These are phyloP conservation scores for Hybognathus amarus DNA, from an alignment of 2,797 vertebrate species.

Conservation along the genomic window DNA sequence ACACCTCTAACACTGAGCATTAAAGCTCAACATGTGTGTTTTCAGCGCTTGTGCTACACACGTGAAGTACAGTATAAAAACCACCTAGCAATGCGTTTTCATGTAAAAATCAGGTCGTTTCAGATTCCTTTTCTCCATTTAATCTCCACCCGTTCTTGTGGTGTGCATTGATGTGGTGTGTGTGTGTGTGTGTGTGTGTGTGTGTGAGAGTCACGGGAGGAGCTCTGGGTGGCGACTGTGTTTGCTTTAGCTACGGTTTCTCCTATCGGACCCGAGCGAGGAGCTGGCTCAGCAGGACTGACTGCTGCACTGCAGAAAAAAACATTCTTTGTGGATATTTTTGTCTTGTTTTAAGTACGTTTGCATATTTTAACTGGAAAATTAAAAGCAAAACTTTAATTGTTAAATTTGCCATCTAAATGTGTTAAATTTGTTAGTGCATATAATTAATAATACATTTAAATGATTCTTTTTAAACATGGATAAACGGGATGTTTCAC, in stretches of 20 bases:
- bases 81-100: no score
- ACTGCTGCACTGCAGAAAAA: not conserved
- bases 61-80: not conserved
- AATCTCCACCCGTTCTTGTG: slow-evolving; percentile 16
- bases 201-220: not conserved
- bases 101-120: not conserved
- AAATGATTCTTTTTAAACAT: no score
- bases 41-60: not conserved
- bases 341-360: not conserved
- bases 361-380: not conserved
- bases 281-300: slow-evolving; percentile 75
- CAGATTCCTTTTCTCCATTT: not conserved
- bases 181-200: no score
- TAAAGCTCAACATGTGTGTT: not conserved
- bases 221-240: slow-evolving; percentile 58
- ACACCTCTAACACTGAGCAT: not conserved
- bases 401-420: no score
- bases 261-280: slow-evolving; percentile 62
- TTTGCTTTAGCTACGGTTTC: slow-evolving; percentile 82
- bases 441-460: no score
- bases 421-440: no score
- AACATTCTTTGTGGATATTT: not conserved
- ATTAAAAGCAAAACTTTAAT: no score
- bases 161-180: slow-evolving; percentile 6
- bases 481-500: no score